Conservation (phyloP, 2,113 vertebrate genomes). For the Microtus oregoni region DNA sequence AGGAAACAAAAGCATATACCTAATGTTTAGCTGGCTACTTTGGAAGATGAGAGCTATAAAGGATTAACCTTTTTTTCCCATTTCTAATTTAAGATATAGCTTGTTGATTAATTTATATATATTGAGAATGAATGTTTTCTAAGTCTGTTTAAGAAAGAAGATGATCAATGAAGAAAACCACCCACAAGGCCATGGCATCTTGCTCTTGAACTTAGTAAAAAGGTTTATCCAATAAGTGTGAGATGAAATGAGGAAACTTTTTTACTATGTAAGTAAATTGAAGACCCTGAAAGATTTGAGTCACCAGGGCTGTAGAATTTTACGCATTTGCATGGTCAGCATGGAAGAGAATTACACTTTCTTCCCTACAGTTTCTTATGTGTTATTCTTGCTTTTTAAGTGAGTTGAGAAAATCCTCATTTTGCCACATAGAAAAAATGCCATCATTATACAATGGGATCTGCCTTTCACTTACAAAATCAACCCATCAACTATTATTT, state of each 20-base stretch:
- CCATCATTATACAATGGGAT: neutral
- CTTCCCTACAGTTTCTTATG: neutral
- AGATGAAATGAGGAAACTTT: fast-evolving
- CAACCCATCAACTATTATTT: neutral
- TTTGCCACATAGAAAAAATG: neutral
- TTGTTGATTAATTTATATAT: slow-evolving; percentile 64
- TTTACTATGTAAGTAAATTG: neutral
- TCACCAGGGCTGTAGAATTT: neutral
- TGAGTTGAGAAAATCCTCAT: neutral
- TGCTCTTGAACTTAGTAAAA: neutral
- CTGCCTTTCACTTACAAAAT: neutral
- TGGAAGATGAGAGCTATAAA: slow-evolving; percentile 50
- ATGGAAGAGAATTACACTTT: neutral
- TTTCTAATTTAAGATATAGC: slow-evolving; percentile 35
- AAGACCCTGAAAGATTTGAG: neutral
- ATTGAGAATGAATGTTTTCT: slow-evolving; percentile 59
- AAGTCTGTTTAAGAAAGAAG: slow-evolving; percentile 13
- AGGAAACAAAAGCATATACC: slow-evolving; percentile 12
- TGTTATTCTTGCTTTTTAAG: neutral
- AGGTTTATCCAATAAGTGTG: neutral
- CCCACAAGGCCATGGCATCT: neutral
- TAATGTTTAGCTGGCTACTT: neutral
- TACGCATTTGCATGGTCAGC: neutral
- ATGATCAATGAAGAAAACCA: slow-evolving; percentile 14
- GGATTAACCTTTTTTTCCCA: slow-evolving; percentile 44